Base-by-base conservation (phyloP, 2,888 invertebrate genomes). In the Cheilosia impressa region DNA sequence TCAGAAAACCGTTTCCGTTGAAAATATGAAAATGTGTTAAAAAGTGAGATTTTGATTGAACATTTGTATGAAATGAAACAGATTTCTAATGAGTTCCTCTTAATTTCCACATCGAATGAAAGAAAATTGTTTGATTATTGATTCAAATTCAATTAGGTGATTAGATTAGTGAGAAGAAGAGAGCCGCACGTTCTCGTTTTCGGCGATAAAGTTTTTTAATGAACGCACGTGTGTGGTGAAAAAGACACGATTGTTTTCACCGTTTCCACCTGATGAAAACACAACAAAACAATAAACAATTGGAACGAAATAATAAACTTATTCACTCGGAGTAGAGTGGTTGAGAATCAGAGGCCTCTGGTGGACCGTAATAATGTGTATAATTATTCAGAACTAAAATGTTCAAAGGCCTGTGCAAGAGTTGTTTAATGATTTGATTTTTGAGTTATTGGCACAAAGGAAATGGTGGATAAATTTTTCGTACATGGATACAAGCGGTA, bases 41-140 rank as follows among this genome's bases (percentile, higher is more conserved):
- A 22, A 34, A 19, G 13, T 38, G 31, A 75, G 57, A 34, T 27
- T 65, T 66, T 58, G 50, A 76, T 76, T 66, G 58, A 66, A 76
- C 27, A 27, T 17, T 17, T 60, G 34, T 58, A n/a, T 76, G 75
- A 76, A 10, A 76, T 41, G 50, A 58, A 66, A 38, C 75, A 76
- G 75, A 31, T 52, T 43, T 50, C 34, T 55, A 63, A 55, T 68
- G 68, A 68, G 68, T 27, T 68, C 41, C 15, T 5, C 15, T 63
- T 31, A 31, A 62, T 43, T 22, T 31, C 15, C 13, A 2, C 27
- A 47, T 43, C 24, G 17, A 47, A 38, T n/a, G 27, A 38, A 13
- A 27, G 24, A 15, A 22, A 17, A 7, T 47, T 55, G 47, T 75
- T 55, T 65, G 55, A 43, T 62, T 72, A 53, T 63, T 53, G 72